A percentile compares a stretch with the other conserved stretches of the same genome.
These are phyloP conservation scores for Cheilosia urbana DNA, from an alignment of 2,888 invertebrate genomes.

Conservation along the genomic window DNA sequence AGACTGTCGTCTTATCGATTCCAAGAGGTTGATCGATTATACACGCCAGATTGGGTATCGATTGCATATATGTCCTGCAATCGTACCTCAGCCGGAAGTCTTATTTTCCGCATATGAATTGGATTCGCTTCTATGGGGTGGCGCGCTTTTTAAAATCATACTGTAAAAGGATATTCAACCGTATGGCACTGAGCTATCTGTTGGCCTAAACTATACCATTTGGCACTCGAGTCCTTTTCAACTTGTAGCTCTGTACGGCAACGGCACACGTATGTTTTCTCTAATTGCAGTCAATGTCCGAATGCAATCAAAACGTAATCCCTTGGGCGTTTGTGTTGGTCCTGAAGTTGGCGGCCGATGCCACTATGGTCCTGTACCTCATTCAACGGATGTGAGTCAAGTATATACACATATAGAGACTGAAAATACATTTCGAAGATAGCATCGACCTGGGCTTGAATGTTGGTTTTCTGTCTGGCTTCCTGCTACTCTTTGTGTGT, in stretches of 20 bases:
- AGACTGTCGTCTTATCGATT: conserved; percentile 31
- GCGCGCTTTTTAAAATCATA: neutral
- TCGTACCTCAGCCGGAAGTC: conserved; percentile 37
- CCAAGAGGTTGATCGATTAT: conserved; percentile 55
- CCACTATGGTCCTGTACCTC: conserved; percentile 36
- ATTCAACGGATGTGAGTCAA: conserved; percentile 57
- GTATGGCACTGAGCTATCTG: conserved; percentile 15
- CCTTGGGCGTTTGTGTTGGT: conserved; percentile 65
- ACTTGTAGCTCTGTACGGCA: conserved; percentile 53
- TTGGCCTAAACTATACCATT: conserved; percentile 15
- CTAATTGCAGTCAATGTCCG: conserved; percentile 76
- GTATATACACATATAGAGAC: conserved; percentile 33
- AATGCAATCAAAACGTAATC: conserved; percentile 74
- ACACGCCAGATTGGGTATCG: conserved; percentile 22
- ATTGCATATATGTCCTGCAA: conserved; percentile 23
- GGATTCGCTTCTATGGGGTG: conserved; percentile 1
- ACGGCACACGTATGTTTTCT: conserved; percentile 69
- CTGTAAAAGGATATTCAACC: conserved; percentile 40
- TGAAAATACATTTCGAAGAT: conserved; percentile 72
- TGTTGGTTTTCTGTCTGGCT: conserved; percentile 72
- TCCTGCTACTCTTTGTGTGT: conserved; percentile 63
- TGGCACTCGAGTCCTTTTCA: conserved; percentile 46
- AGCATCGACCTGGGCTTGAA: conserved; percentile 67
- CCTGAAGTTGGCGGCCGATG: conserved; percentile 51
- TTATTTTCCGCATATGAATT: conserved; percentile 20